phyloP scores from a whole-genome alignment of 2,797 vertebrate species.

The Triplophysa yarkandensis region DNA sequence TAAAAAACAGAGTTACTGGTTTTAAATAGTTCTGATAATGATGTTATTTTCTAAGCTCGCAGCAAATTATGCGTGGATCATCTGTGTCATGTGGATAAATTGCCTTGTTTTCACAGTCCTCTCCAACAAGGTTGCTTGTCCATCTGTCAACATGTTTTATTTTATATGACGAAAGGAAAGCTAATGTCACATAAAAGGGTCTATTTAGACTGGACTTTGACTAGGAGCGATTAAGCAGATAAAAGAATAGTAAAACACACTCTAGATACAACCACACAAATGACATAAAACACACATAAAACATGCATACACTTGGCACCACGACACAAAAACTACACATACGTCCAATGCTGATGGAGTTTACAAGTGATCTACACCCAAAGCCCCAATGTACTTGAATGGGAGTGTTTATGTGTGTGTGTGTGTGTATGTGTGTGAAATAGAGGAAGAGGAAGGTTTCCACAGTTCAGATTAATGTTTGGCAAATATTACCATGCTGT shows the following conservation, averaged over 20 bases:
- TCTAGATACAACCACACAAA: constrained; percentile 26
- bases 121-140: neutral
- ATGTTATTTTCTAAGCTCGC: neutral
- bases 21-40: neutral
- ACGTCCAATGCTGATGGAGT: neutral
- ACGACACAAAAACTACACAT: neutral
- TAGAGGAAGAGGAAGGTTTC: constrained; percentile 12
- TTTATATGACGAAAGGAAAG: constrained; percentile 17
- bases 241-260: constrained; percentile 17
- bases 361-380: constrained; percentile 40
- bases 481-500: constrained; percentile 32
- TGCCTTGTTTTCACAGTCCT: constrained; percentile 14
- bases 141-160: constrained; percentile 12
- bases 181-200: neutral
- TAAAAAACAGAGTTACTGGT: neutral
- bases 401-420: constrained; percentile 55
- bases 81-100: constrained; percentile 9
- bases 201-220: constrained; percentile 40
- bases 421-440: constrained; percentile 54
- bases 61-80: neutral
- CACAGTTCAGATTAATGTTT: constrained; percentile 18
- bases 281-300: constrained; percentile 36
- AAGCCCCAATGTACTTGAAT: constrained; percentile 53
- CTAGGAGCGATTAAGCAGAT: constrained; percentile 22
- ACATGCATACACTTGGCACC: neutral